phyloP scores from a whole-genome alignment of 2,113 vertebrate species.

The Prochilodus magdalenae region DNA sequence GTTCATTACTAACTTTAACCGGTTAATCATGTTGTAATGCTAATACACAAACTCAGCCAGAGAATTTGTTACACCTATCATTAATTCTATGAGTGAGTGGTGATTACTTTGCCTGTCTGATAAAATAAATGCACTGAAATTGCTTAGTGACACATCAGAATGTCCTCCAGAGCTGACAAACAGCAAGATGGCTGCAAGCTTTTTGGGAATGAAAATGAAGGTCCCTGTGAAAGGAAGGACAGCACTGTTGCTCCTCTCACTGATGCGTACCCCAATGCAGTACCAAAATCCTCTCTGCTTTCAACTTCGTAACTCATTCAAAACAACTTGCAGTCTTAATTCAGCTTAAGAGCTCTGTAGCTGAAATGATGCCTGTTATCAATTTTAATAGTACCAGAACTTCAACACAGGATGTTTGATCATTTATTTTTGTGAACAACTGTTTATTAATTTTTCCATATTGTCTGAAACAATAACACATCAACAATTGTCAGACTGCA shows the following conservation, averaged over 20 bases:
- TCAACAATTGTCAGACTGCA: too few species aligned
- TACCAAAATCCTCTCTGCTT: not conserved
- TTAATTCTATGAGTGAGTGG: not conserved
- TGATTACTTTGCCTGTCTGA: not conserved
- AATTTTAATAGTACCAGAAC: too few species aligned
- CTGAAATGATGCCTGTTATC: not conserved
- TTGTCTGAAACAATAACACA: too few species aligned
- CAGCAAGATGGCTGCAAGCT: not conserved
- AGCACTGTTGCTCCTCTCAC: not conserved
- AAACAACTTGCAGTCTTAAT: not conserved
- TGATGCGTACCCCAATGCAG: too few species aligned
- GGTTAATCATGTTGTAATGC: not conserved
- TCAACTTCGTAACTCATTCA: not conserved
- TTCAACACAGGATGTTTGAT: not conserved
- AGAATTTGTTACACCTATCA: not conserved
- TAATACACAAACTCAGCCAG: not conserved
- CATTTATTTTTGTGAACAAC: too few species aligned
- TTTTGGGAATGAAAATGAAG: not conserved
- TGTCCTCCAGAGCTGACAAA: too few species aligned
- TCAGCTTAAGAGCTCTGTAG: not conserved
- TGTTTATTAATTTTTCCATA: too few species aligned
- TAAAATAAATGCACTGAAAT: not conserved
- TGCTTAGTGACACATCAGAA: not conserved
- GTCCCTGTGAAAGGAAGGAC: not conserved
- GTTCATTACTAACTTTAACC: not conserved